These are phyloP conservation scores for Probosciger aterrimus DNA, from an alignment of 2,113 vertebrate species.

Conservation along the genomic window DNA sequence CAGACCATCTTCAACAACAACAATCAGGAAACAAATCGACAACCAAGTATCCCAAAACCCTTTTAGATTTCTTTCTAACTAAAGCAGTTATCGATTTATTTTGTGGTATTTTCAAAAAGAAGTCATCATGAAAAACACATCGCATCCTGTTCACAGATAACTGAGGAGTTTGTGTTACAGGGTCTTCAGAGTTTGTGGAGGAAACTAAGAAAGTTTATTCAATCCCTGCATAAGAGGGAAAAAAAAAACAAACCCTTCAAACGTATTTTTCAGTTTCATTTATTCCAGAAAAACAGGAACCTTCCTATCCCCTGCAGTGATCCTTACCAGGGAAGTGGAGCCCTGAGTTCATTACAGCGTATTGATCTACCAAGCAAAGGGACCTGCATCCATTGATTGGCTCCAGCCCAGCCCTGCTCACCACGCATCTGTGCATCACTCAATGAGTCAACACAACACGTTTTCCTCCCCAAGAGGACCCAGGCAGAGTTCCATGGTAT, in stretches of 20 bases:
- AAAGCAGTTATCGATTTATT: background rate
- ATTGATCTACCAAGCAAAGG: constrained; percentile 84
- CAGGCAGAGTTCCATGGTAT: background rate
- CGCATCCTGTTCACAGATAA: background rate
- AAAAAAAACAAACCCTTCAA: background rate
- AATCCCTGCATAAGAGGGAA: background rate
- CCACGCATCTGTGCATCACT: background rate
- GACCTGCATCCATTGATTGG: constrained; percentile 79
- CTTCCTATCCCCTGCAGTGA: constrained; percentile 53
- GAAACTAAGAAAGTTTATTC: background rate
- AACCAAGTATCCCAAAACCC: background rate
- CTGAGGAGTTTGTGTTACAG: background rate
- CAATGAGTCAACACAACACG: constrained; percentile 20
- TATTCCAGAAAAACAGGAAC: constrained; percentile 69
- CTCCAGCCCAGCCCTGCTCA: constrained; percentile 41
- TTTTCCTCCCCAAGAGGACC: background rate
- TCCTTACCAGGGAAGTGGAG: constrained; percentile 72
- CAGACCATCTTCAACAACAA: background rate
- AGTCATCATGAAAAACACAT: background rate
- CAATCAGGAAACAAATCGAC: background rate
- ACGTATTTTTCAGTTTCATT: constrained; percentile 68
- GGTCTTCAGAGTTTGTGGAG: background rate
- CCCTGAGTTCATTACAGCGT: constrained; percentile 80
- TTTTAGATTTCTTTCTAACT: background rate
- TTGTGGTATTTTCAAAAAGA: background rate